Conservation (phyloP, 2,113 vertebrate species). For the Peromyscus californicus region DNA sequence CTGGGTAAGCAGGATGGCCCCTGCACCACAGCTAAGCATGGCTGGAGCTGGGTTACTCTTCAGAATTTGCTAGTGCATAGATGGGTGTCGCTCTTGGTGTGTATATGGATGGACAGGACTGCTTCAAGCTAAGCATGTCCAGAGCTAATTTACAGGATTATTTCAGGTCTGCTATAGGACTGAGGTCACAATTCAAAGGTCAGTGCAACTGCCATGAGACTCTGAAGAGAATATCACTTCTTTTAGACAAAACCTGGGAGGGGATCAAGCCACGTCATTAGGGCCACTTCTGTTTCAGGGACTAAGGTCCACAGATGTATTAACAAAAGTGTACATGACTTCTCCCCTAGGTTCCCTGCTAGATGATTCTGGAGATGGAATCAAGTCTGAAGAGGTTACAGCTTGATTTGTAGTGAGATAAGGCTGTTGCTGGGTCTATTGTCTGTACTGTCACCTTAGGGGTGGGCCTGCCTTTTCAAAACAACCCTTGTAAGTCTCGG, state of each 20-base stretch:
- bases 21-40: not conserved
- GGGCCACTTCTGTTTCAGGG: not conserved
- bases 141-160: not conserved
- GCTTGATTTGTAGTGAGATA: not conserved
- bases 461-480: not conserved
- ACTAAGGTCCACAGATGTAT: not conserved
- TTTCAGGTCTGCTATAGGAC: not conserved
- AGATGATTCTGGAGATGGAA: not conserved
- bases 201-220: not conserved
- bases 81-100: not conserved
- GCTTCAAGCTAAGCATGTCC: not conserved
- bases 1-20: not conserved
- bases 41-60: not conserved
- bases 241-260: not conserved
- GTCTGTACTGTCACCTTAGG: not conserved
- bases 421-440: not conserved
- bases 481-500: not conserved
- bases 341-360: not conserved
- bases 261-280: not conserved
- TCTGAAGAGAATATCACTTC: not conserved
- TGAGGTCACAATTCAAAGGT: not conserved
- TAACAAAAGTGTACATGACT: not conserved
- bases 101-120: too few species aligned
- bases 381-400: too few species aligned
- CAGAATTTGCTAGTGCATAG: not conserved